Evolutionary conservation across 2,113 vertebrate genomes (phyloP), one percentile per base, ranked within the genome.

Genomic region (Morone saxatilis): DNA sequence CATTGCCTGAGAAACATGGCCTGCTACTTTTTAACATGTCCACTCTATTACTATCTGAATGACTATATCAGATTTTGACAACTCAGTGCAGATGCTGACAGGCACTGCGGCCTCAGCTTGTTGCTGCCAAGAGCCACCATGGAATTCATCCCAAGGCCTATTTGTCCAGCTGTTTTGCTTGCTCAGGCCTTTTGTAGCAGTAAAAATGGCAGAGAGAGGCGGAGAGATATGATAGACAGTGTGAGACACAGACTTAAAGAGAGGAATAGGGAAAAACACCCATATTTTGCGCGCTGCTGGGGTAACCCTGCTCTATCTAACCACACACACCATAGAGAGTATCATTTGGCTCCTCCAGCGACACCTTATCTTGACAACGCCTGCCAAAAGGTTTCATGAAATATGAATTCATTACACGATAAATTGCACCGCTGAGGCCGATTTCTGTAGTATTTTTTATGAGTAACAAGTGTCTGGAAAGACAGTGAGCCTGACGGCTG

Each of bases 61-160:
- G 92, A 86, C 84, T 93, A 76, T 85, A 84, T 93, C 86, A 70
- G 89, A 94, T 90, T 94, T 87, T 92, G 91, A 95, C 93, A 94
- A 89, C 88, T 85, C 68, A 62, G 88, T 84, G 81, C 87, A 93
- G 89, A 94, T 87, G 88, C 85, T 90, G 92, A 92, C 86, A 90
- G 82, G 79, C 84, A 89, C 80, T 79, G 84, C 45, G 38, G 82
- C 61, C 77, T 86, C 85, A 74, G 60, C 38, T 47, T 48, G 31
- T 48, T 51, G 50, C 87, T 91, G 88, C 92, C 88, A 93, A 88
- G 50, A 93, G 73, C 85, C 87, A 92, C 77, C 86, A 80, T 75
- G 91, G 91, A 90, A 76, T 91, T 81, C 73, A 82, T 91, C 84
- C 88, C 88, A 87, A 81, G 71, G 56, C 73, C 70, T 85, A 59